Evolutionary conservation across 2,797 vertebrate species (phyloP).

Genomic region (Micromesistius poutassou): DNA sequence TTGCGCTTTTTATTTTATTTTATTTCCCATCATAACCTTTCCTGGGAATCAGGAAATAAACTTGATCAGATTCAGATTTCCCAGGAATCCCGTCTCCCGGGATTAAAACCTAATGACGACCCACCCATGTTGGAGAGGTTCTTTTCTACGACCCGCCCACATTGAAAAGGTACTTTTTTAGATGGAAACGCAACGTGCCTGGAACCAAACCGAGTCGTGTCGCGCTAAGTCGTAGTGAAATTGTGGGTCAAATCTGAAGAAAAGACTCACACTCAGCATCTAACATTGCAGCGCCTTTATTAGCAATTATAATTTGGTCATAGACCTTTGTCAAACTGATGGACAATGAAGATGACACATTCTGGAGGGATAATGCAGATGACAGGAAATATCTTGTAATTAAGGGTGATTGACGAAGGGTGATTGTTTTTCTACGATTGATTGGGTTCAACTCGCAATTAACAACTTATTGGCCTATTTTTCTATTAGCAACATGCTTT

Average conservation of each 20-base stretch:
- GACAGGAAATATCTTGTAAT: background rate
- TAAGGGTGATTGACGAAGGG: background rate
- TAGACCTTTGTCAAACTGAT: background rate
- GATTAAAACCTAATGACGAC: too few relatives aligned
- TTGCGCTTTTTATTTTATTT: too few relatives aligned
- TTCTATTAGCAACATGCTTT: background rate
- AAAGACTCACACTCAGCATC: background rate
- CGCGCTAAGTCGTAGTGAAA: too few relatives aligned
- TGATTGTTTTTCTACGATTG: background rate
- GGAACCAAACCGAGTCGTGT: too few relatives aligned
- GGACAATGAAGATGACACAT: background rate
- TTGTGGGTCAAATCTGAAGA: background rate
- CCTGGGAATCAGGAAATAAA: too few relatives aligned
- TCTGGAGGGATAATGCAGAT: background rate
- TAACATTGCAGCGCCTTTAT: background rate
- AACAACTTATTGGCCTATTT: background rate
- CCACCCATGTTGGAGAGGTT: too few relatives aligned
- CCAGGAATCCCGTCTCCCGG: too few relatives aligned
- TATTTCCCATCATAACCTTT: too few relatives aligned
- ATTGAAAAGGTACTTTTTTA: too few relatives aligned
- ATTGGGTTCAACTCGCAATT: background rate
- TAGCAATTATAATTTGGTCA: background rate
- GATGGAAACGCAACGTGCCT: too few relatives aligned
- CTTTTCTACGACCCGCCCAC: too few relatives aligned
- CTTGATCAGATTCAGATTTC: too few relatives aligned